A percentile compares a stretch with the other conserved stretches of the same genome.
These are phyloP conservation scores for Corticium candelabrum DNA, from an alignment of 37 sponge, comb jelly and placozoan genomes.

Conservation along the genomic window DNA sequence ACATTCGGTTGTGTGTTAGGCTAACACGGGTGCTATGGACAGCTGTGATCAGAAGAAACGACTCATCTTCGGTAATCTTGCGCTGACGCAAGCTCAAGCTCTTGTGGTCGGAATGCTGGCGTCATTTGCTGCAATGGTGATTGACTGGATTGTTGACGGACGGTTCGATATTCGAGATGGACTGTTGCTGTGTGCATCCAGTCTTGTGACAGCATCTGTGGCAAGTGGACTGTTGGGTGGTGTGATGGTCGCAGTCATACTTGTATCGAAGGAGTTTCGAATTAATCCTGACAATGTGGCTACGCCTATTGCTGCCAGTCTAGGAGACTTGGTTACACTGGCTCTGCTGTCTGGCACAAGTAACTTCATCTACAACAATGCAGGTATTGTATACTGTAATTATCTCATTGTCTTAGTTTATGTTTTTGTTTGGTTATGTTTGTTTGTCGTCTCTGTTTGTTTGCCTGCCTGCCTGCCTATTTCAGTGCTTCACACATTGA, in stretches of 20 bases:
- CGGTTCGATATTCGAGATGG: constrained; percentile 8
- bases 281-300: constrained; percentile 97
- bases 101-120: constrained; percentile 75
- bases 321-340: constrained; percentile 90
- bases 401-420: background rate
- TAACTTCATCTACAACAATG: constrained; percentile 15
- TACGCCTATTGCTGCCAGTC: constrained; percentile 92
- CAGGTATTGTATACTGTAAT: constrained; percentile 15
- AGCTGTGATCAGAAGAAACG: constrained; percentile 16
- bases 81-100: constrained; percentile 78
- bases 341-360: constrained; percentile 53
- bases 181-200: constrained; percentile 46
- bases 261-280: constrained; percentile 33
- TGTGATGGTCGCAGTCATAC: constrained; percentile 72
- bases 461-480: background rate
- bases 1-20: constrained; percentile 28
- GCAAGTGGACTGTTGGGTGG: constrained; percentile 70
- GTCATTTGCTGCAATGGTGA: constrained; percentile 52
- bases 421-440: too few species aligned
- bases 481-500: too few species aligned
- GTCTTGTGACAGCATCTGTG: constrained; percentile 51
- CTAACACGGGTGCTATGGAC: constrained; percentile 62
- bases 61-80: constrained; percentile 60
- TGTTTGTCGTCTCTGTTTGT: background rate
- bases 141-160: constrained; percentile 35